Base-by-base conservation (phyloP, 2,888 invertebrate genomes). In the Mythimna vitellina region DNA sequence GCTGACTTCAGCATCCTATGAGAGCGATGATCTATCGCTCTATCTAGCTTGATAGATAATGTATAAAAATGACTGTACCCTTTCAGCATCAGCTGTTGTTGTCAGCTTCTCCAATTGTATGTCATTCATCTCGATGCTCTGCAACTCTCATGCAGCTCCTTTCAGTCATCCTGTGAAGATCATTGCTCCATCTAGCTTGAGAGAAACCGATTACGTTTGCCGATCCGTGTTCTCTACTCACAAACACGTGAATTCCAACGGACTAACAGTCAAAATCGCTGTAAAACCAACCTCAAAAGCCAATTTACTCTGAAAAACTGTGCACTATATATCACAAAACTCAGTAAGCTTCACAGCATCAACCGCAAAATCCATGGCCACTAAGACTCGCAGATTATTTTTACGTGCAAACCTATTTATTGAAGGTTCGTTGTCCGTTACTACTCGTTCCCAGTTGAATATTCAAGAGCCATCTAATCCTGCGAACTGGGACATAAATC, bases 381-480 rank as follows among this genome's bases (percentile, higher is more conserved):
- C 17, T 32, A 38, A 35, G 51, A 56, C 22, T 54, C 42, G 12
- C 5, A 58, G 67, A 66, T 73, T 66, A 79, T 85, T 80, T 82
- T 85, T 66, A 64, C 70, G 22, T 20, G 49, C 29, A 17, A 61
- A 73, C 60, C 66, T 76, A 82, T 83, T 80, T 83, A 85, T 83
- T 83, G 80, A 78, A 68, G 70, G 73, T 64, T 63, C 64, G 66
- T 32, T 53, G 73, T 38, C 65, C 76, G 75, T 70, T 56, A 64
- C 76, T 81, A 76, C 66, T 72, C 71, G 65, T 63, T 29, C 65
- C 57, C 53, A n/a, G 54, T 62, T 85, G 85, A 85, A 85, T 85
- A 85, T 85, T 85, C 84, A 85, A n/a, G 67, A 81, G 73, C 64
- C 53, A 51, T 61, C 81, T 85, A 76, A 81, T 80, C 74, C 80